Conservation (phyloP, 2,797 vertebrate species). For the Chrysocyon brachyurus region DNA sequence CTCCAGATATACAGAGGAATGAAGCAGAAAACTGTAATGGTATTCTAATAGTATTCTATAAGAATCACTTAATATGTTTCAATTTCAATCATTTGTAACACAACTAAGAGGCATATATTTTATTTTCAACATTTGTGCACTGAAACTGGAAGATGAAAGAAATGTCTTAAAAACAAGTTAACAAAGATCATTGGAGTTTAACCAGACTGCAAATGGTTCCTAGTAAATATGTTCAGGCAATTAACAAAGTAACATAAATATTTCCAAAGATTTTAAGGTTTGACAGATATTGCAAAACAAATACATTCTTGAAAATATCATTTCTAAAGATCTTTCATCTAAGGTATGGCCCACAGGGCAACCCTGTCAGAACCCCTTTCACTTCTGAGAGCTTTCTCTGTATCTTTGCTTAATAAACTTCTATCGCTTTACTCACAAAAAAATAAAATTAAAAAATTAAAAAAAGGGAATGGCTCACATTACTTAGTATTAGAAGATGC, state of each 20-base stretch:
- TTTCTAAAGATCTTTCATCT: not conserved
- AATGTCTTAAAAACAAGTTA: not conserved
- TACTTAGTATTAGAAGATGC: not conserved
- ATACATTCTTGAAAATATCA: not conserved
- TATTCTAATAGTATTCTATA: not conserved
- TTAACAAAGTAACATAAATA: conserved; percentile 19
- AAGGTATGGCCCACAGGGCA: not conserved
- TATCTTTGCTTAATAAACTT: too few species aligned
- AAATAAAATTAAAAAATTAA: too few species aligned
- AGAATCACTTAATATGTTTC: not conserved
- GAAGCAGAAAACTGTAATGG: not conserved
- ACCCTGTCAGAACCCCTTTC: too few species aligned
- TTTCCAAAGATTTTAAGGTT: not conserved
- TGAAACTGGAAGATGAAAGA: not conserved
- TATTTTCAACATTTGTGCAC: not conserved
- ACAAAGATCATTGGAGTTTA: not conserved
- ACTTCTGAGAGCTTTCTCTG: too few species aligned
- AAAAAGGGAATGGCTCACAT: not conserved
- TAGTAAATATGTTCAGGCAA: not conserved
- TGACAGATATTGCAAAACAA: not conserved
- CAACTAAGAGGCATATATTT: not conserved
- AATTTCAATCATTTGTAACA: not conserved
- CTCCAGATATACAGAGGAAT: not conserved
- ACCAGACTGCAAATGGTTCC: not conserved
- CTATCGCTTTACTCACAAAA: too few species aligned